phyloP scores from a whole-genome alignment of 2,113 vertebrate species.

The Rana temporaria region DNA sequence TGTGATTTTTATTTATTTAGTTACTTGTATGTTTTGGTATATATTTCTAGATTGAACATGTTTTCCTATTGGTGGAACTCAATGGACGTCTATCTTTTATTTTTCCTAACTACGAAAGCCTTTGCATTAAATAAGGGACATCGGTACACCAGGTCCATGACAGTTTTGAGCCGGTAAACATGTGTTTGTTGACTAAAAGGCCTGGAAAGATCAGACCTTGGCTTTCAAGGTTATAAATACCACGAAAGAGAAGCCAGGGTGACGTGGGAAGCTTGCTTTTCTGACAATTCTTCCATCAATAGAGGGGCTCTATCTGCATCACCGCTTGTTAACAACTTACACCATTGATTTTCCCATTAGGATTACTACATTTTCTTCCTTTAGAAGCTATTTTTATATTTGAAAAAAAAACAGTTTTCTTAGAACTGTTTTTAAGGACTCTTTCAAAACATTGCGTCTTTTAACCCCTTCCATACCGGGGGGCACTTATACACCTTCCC shows the following conservation, averaged over 20 bases:
- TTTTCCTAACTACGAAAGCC: no score
- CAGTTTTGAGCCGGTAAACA: background rate
- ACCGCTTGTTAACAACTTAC: background rate
- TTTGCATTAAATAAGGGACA: no score
- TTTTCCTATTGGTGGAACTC: no score
- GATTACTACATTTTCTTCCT: background rate
- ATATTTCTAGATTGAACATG: no score
- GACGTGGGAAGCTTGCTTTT: background rate
- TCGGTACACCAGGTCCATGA: no score
- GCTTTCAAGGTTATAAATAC: background rate
- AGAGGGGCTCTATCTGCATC: background rate
- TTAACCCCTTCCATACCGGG: no score
- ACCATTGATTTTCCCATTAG: constrained; percentile 14
- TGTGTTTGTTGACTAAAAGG: background rate
- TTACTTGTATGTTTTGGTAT: no score
- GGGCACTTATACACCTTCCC: no score
- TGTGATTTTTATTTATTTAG: no score
- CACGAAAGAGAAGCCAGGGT: background rate
- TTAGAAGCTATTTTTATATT: background rate
- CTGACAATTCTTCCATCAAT: background rate
- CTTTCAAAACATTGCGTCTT: no score
- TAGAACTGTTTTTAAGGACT: background rate
- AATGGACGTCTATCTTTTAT: no score
- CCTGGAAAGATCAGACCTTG: background rate
- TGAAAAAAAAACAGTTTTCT: background rate